Conservation (phyloP, 37 sponge, comb jelly and placozoan genomes). For the Cladorhizidae sp. region DNA sequence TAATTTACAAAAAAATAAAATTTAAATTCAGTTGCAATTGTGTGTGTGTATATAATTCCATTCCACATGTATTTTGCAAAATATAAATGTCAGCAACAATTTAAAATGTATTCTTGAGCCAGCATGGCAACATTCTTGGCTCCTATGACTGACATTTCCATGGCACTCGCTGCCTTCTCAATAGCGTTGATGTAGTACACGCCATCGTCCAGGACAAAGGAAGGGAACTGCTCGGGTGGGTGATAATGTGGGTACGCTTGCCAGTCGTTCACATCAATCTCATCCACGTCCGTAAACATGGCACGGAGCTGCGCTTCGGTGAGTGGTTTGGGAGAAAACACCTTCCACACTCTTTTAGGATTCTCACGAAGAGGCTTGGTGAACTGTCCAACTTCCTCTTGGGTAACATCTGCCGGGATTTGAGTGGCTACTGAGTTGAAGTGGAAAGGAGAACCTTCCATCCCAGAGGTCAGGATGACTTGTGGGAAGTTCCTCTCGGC, state of each 20-base stretch:
- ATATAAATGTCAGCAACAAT: too few species aligned
- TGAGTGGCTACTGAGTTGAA: slow-evolving; percentile 55
- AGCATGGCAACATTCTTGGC: slow-evolving; percentile 69
- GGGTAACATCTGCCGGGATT: slow-evolving; percentile 52
- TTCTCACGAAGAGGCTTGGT: slow-evolving; percentile 41
- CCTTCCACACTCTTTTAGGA: slow-evolving; percentile 66
- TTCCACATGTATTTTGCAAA: too few species aligned
- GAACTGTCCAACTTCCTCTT: slow-evolving; percentile 34
- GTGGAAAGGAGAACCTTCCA: slow-evolving; percentile 33
- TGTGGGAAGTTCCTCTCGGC: slow-evolving; percentile 52
- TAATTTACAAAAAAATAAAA: too few species aligned
- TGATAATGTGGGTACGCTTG: slow-evolving; percentile 86
- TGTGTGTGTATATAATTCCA: too few species aligned
- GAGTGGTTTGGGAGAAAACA: slow-evolving; percentile 66
- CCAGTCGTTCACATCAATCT: slow-evolving; percentile 55
- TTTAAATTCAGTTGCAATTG: too few species aligned
- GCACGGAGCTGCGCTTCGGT: slow-evolving; percentile 44
- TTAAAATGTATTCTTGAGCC: slow-evolving; percentile 1
- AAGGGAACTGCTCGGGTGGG: slow-evolving; percentile 66
- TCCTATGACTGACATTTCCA: slow-evolving; percentile 93
- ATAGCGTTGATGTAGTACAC: slow-evolving; percentile 85
- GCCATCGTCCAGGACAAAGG: slow-evolving; percentile 81
- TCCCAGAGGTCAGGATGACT: slow-evolving; percentile 49
- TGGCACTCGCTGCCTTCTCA: slow-evolving; percentile 93
- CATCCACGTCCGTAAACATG: slow-evolving; percentile 40